Evolutionary conservation across 2,888 invertebrate species (phyloP).

Genomic region (Pseudococcus viburni): DNA sequence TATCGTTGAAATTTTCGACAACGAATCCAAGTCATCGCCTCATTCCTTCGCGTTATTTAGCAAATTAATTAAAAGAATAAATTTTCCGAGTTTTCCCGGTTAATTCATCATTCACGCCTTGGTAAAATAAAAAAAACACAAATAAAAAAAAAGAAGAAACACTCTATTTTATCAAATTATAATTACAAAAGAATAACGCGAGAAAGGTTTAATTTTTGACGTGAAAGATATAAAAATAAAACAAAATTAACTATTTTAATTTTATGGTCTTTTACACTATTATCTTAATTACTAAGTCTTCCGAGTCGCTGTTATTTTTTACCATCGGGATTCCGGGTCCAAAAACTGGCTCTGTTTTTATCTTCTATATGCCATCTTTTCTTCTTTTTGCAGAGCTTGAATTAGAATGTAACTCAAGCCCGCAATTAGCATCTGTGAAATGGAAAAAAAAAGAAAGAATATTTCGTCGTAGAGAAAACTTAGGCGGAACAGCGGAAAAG

Average conservation of each 20-base stretch:
- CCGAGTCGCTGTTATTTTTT: slow-evolving; percentile 11
- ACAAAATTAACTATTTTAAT: slow-evolving; percentile 55
- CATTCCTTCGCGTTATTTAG: background rate
- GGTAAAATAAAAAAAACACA: background rate
- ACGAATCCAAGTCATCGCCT: slow-evolving; percentile 2
- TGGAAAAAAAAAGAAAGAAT: slow-evolving; percentile 68
- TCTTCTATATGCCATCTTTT: slow-evolving; percentile 67
- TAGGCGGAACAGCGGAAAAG: slow-evolving; percentile 11
- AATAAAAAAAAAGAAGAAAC: slow-evolving; percentile 35
- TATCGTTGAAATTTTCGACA: background rate
- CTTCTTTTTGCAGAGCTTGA: slow-evolving; percentile 76
- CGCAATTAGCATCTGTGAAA: slow-evolving; percentile 78
- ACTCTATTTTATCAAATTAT: slow-evolving; percentile 54
- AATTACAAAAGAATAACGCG: slow-evolving; percentile 45
- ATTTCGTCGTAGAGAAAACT: background rate
- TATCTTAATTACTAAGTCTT: slow-evolving; percentile 59
- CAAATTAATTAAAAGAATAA: slow-evolving; percentile 48
- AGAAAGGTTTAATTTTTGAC: slow-evolving; percentile 36
- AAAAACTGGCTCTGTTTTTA: slow-evolving; percentile 3
- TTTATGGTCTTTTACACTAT: slow-evolving; percentile 61
- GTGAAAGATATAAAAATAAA: slow-evolving; percentile 53
- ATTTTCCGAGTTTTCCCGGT: background rate
- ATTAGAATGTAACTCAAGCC: slow-evolving; percentile 81
- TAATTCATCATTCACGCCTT: background rate
- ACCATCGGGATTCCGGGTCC: background rate